phyloP scores from a whole-genome alignment of 1,140 invertebrate species.

The Pachyrhynchus sulphureomaculatus region DNA sequence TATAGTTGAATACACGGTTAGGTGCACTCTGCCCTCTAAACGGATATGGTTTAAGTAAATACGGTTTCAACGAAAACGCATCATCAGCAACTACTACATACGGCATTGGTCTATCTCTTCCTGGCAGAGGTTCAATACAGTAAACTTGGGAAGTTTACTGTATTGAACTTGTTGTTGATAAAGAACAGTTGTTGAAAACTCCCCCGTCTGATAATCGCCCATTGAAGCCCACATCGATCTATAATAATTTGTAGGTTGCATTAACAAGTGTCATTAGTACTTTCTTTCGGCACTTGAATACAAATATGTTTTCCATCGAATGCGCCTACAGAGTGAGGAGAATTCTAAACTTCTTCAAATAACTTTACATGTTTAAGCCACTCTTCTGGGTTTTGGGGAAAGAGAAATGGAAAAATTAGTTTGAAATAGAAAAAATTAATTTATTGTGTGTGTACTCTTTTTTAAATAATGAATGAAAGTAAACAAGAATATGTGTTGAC shows the following conservation, averaged over 20 bases:
- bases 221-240: constrained; percentile 43
- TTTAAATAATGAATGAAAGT: too few relatives aligned
- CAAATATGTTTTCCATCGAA: too few relatives aligned
- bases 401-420: too few relatives aligned
- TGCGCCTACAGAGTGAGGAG: too few relatives aligned
- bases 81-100: constrained; percentile 38
- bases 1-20: constrained; percentile 52
- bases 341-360: too few relatives aligned
- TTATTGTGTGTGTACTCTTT: too few relatives aligned
- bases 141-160: constrained; percentile 21
- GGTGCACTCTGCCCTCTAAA: constrained; percentile 16
- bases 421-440: too few relatives aligned
- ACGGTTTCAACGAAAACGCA: constrained; percentile 33
- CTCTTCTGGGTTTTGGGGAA: too few relatives aligned
- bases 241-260: constrained; percentile 46
- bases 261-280: constrained; percentile 44
- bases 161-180: constrained; percentile 13
- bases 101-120: constrained; percentile 24
- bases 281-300: too few relatives aligned
- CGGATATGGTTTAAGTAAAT: constrained; percentile 34
- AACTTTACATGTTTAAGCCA: too few relatives aligned
- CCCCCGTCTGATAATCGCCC: constrained; percentile 44
- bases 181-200: constrained; percentile 34
- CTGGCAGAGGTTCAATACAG: constrained; percentile 17
- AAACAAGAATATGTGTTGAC: too few relatives aligned